Conservation (phyloP, 1,140 invertebrate genomes). For the Neodiprion lecontei region DNA sequence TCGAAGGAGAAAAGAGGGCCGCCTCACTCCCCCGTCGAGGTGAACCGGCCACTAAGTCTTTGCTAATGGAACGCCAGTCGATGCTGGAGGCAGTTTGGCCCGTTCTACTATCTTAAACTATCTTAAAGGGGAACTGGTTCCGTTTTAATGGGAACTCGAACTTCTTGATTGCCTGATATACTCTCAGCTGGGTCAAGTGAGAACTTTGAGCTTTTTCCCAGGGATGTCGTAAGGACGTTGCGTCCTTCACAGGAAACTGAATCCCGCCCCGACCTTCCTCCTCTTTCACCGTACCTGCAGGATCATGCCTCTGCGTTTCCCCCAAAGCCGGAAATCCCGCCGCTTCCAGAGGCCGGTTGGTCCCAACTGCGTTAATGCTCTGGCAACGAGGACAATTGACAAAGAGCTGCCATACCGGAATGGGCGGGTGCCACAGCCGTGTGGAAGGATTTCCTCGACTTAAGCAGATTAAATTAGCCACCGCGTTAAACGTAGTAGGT, state of each 20-base stretch:
- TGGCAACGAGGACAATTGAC: constrained; percentile 6
- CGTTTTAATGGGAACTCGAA: constrained; percentile 2
- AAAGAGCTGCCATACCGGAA: not conserved
- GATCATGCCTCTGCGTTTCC: not conserved
- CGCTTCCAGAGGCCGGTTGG: constrained; percentile 2
- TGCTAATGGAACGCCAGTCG: constrained; percentile 4
- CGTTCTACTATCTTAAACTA: constrained; percentile 5
- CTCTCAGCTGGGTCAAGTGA: not conserved
- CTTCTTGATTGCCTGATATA: not conserved
- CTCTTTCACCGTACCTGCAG: not conserved
- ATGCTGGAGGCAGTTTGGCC: constrained; percentile 1
- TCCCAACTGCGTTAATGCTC: constrained; percentile 10
- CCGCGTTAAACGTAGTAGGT: constrained; percentile 28
- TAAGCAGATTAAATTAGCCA: constrained; percentile 47
- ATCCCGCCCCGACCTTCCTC: not conserved
- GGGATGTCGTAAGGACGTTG: not conserved
- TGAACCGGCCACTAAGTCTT: not conserved
- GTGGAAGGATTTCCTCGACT: constrained; percentile 28
- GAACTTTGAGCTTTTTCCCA: not conserved
- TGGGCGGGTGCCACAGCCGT: not conserved
- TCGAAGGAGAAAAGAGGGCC: not conserved
- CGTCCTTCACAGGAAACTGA: too few species aligned
- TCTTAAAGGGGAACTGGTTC: constrained; percentile 4
- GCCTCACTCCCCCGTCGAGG: not conserved
- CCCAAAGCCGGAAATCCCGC: constrained; percentile 10